Conservation (phyloP, 2,113 vertebrate species). For the Acinonyx jubatus region DNA sequence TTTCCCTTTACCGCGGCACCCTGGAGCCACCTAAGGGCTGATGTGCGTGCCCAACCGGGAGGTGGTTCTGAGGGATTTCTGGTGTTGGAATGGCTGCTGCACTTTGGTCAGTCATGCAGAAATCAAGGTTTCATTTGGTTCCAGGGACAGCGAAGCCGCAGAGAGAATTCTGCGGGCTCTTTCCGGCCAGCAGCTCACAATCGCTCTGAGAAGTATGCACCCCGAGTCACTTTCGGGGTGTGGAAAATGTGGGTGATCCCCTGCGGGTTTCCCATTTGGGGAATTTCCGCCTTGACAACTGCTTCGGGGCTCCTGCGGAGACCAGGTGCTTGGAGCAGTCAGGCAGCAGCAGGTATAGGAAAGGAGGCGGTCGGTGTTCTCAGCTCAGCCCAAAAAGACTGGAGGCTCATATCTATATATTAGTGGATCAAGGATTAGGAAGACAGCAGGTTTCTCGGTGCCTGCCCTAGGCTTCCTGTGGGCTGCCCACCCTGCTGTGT, state of each 20-base stretch:
- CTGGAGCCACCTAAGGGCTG: background rate
- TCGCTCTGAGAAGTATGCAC: background rate
- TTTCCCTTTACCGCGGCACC: background rate
- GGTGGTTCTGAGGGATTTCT: background rate
- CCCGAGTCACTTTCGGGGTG: background rate
- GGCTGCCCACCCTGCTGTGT: background rate
- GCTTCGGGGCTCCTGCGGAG: background rate
- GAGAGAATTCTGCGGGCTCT: background rate
- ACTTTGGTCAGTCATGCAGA: background rate
- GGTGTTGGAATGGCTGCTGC: background rate
- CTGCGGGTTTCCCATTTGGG: background rate
- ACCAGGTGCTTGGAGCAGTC: background rate
- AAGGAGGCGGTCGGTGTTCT: background rate
- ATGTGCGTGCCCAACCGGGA: background rate
- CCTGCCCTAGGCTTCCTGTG: background rate
- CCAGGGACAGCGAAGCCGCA: background rate
- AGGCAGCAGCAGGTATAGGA: conserved; percentile 4
- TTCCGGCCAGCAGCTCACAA: background rate
- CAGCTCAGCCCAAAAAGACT: background rate
- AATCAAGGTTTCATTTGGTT: conserved; percentile 20
- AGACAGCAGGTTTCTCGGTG: background rate
- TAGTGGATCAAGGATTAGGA: background rate
- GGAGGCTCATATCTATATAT: background rate
- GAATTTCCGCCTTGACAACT: conserved; percentile 58
- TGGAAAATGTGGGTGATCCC: conserved; percentile 52